Evolutionary conservation across 2,888 invertebrate species (phyloP), one percentile per base, ranked within the genome.

Genomic region (Cephalotes varians): DNA sequence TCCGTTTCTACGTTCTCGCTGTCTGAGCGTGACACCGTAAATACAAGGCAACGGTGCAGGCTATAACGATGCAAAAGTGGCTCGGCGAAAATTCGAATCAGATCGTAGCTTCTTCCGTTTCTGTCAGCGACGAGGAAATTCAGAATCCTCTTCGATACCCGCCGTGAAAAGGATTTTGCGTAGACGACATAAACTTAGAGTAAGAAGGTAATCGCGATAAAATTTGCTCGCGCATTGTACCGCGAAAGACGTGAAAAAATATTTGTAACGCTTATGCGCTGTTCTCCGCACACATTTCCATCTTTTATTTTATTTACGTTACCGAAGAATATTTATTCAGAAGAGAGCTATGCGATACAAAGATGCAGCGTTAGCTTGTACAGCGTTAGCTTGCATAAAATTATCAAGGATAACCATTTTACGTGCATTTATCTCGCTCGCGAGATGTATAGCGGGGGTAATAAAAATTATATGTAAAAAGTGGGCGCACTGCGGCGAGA

Each of bases 391-490:
- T 18, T 15, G 49, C 21, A 51, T 25, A 21, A 69, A 69, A 69
- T 69, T 56, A 51, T 69, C 31, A 40, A 67, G n/a, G 49, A 49
- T 37, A 51, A 51, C 28, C 51, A n/a, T 47, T 65, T 65, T 60
- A 60, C 51, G 40, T 2, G 51, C 51, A 28, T 76, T 51, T 64
- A 76, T 25, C 49, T 51, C 51, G 76, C 51, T 40, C 64, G 21
- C 21, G 25, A 58, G n/a, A 72, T 34, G 12, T 62, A 40, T 49
- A n/a, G 49, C 47, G 28, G 31, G 21, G 9, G 49, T 28, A 71
- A 87, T 87, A 76, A 85, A 89, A 89, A 85, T 86, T 83, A 85
- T 77, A 77, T 77, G 67, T 44, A 77, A 69, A 69, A 83, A 84
- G 54, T 28, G 31, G 51, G 54, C 21, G 51, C 73, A 60, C 44